phyloP scores from a whole-genome alignment of 1,140 invertebrate genomes.

The Temnothorax curvispinosus region DNA sequence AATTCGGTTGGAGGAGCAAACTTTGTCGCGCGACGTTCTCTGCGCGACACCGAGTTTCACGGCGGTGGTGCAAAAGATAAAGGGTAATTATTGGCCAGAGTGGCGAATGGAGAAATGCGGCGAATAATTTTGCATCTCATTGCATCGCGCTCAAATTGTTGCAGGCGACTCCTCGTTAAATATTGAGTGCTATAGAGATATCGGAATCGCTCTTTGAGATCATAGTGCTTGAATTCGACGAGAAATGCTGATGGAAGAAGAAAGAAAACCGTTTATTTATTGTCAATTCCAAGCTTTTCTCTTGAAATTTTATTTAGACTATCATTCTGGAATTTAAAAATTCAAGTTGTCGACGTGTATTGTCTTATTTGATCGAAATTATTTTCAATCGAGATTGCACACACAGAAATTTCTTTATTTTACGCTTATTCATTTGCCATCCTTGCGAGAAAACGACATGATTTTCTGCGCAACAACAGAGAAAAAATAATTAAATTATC shows the following conservation, averaged over 20 bases:
- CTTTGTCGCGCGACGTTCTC: conserved; percentile 2
- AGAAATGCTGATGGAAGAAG: background rate
- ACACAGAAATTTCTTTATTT: background rate
- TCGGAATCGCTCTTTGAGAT: background rate
- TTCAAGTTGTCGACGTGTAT: background rate
- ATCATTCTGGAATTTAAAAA: background rate
- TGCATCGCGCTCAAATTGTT: background rate
- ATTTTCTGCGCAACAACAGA: background rate
- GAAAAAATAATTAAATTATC: background rate
- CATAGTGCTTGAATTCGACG: background rate
- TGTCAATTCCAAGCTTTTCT: background rate
- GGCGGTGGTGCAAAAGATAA: background rate
- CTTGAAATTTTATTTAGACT: background rate
- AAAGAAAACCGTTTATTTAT: background rate
- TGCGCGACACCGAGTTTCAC: background rate
- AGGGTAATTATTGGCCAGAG: conserved; percentile 30
- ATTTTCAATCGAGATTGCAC: background rate
- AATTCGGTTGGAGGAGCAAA: conserved; percentile 20
- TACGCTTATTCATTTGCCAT: background rate
- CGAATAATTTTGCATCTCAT: conserved; percentile 46
- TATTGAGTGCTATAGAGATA: background rate
- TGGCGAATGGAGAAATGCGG: conserved; percentile 16
- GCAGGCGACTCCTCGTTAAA: background rate
- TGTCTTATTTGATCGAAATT: background rate
- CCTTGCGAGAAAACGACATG: background rate